These are phyloP conservation scores for Nibea albiflora DNA, from an alignment of 2,113 vertebrate genomes.

Conservation along the genomic window DNA sequence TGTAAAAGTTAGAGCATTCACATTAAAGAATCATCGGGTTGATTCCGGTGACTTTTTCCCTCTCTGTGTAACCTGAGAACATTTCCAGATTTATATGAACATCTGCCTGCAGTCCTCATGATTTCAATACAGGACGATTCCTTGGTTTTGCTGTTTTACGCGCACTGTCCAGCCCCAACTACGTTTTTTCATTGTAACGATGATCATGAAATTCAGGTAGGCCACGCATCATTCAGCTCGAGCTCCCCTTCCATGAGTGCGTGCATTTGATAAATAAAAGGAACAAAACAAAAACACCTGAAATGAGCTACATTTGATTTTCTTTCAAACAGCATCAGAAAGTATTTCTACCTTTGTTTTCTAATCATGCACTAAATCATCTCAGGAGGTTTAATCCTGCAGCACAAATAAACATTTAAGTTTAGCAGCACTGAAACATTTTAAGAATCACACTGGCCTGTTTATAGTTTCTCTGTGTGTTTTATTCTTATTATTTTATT, in stretches of 20 bases:
- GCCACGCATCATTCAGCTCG: background rate
- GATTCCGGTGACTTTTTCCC: background rate
- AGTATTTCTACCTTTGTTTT: background rate
- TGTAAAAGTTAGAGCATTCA: constrained; percentile 49
- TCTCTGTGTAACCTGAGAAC: background rate
- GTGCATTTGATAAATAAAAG: background rate
- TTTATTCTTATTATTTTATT: background rate
- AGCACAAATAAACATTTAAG: background rate
- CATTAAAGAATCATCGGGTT: constrained; percentile 33
- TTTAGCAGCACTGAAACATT: background rate
- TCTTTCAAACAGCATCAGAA: background rate
- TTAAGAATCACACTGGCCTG: background rate
- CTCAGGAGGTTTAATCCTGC: background rate
- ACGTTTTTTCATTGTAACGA: background rate
- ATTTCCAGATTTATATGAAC: background rate
- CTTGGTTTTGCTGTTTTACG: background rate
- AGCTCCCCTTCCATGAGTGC: background rate
- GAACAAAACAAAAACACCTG: background rate
- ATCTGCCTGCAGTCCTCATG: background rate
- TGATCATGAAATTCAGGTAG: background rate
- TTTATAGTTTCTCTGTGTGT: background rate
- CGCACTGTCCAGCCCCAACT: background rate
- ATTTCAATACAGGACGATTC: background rate
- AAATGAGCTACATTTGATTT: background rate
- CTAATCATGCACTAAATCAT: too few relatives aligned